phyloP scores from a whole-genome alignment of 2,888 invertebrate genomes.

The Caenorhabditis sp. region DNA sequence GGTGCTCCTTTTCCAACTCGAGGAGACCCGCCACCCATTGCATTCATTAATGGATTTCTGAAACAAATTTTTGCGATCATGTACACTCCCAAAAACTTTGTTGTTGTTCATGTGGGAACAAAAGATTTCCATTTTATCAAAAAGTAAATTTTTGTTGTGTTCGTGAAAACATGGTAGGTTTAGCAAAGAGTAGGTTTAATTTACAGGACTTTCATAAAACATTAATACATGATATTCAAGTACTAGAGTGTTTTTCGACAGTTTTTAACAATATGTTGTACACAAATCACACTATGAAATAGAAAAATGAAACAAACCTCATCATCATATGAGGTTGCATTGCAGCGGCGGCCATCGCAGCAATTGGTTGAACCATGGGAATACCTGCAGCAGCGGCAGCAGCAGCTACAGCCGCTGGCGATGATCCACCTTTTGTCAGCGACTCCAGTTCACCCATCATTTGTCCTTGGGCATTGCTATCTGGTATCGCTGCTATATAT shows the following conservation, averaged over 20 bases:
- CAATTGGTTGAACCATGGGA: conserved; percentile 11
- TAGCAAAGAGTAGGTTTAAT: no score
- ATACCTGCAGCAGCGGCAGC: conserved; percentile 8
- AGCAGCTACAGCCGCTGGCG: background rate
- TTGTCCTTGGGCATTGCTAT: conserved; percentile 10
- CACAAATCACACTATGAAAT: background rate
- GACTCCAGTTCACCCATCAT: conserved; percentile 16
- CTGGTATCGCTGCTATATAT: conserved; percentile 11
- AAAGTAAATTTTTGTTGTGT: no score
- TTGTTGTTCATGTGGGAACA: no score
- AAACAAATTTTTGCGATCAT: background rate
- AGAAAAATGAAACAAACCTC: conserved; percentile 10
- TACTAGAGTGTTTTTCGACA: no score
- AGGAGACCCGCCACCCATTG: conserved; percentile 19
- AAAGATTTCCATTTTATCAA: no score
- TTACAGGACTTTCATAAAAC: no score
- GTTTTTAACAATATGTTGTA: no score
- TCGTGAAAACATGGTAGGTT: no score
- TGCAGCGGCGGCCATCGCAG: conserved; percentile 17
- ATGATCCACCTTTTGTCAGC: background rate
- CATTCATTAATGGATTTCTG: conserved; percentile 34
- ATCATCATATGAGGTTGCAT: conserved; percentile 41
- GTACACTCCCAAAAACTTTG: no score
- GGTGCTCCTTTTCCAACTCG: conserved; percentile 31
- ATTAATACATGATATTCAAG: no score